Evolutionary conservation across 2,888 invertebrate genomes (phyloP).

Genomic region (Dascillus cervinus): DNA sequence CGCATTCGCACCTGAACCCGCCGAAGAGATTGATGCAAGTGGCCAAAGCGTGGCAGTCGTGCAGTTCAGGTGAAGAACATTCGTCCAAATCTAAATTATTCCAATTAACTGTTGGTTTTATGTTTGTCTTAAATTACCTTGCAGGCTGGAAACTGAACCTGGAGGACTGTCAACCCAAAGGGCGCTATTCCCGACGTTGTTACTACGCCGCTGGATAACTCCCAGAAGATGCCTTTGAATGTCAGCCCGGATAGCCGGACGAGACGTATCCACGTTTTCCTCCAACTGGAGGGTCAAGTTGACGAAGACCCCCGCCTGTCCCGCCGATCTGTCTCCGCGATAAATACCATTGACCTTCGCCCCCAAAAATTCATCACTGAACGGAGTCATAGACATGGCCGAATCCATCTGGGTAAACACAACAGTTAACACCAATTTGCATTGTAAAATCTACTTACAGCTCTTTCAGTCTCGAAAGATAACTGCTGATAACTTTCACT

Average conservation of each 20-base stretch:
- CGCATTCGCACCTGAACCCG: constrained; percentile 70
- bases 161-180: constrained; percentile 77
- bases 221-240: constrained; percentile 79
- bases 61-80: constrained; percentile 70
- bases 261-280: constrained; percentile 64
- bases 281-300: constrained; percentile 78
- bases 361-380: constrained; percentile 79
- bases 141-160: constrained; percentile 62
- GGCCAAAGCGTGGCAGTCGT: constrained; percentile 78
- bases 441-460: constrained; percentile 53
- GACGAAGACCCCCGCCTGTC: constrained; percentile 71
- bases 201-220: constrained; percentile 72
- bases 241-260: constrained; percentile 62
- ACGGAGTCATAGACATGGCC: constrained; percentile 87
- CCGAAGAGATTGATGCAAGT: constrained; percentile 79
- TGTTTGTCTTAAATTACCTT: constrained; percentile 8
- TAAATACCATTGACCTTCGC: constrained; percentile 74
- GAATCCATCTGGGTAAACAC: constrained; percentile 65
- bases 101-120: not conserved
- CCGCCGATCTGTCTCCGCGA: constrained; percentile 58
- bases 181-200: constrained; percentile 82
- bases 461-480: constrained; percentile 78
- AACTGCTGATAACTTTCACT: constrained; percentile 77
- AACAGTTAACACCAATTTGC: not conserved
- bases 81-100: constrained; percentile 67